Base-by-base conservation (phyloP, 2,888 invertebrate genomes). In the Orthosia gracilis region DNA sequence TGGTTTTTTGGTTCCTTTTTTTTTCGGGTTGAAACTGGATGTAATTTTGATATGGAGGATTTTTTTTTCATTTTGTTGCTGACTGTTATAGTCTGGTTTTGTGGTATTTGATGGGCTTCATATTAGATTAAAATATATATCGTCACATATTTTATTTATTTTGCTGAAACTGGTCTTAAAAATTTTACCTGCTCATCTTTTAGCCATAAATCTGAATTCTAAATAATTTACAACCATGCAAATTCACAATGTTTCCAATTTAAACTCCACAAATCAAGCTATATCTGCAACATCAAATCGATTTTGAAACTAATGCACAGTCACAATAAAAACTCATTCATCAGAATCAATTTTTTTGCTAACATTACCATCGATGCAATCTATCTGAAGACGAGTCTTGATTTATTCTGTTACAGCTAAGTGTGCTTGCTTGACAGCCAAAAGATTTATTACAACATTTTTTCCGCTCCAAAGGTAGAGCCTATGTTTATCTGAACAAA, bases 381-480 rank as follows among this genome's bases (percentile, higher is more conserved):
- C 90, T 94, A 89, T 90, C 73, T 71, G 69, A 80, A 85, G 74
- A 80, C 71, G 66, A 88, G 88, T 85, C 91, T 91, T 93, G 94
- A 94, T 94, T 94, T 94, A 94, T 94, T 92, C 90, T 88, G 90
- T 91, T 87, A 91, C 89, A 67, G 87, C 89, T 87, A 89, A 93
- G 91, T 92, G 90, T 93, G 92, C 90, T 91, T 75, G 90, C 92
- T 91, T 93, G 95, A 94, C 94, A 93, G 92, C 88, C 69, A 68
- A 84, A 88, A 92, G 94, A 95, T 94, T 94, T 94, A 94, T 93
- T 87, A 84, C 87, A 78, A 85, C 91, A 93, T 94, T 94, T 94
- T 94, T 88, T 87, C 85, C 82, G 87, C 87, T 77, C 85, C 84
- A 85, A 91, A 92, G 92, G 91, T 92, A 88, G 84, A 86, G 86